phyloP scores from a whole-genome alignment of 64 coral and sea anemone species.

The Pocillopora verrucosa region DNA sequence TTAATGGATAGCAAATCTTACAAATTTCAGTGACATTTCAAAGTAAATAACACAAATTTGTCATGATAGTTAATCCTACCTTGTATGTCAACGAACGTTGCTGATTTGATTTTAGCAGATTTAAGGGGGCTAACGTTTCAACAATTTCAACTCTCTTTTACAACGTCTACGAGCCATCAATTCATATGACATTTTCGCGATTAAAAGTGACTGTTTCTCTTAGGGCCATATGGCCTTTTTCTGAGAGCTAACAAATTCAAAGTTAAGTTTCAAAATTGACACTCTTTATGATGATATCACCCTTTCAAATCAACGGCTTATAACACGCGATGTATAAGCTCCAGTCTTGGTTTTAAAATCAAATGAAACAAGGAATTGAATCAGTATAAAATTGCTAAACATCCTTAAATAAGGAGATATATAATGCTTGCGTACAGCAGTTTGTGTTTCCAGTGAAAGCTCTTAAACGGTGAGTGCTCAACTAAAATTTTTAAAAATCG shows the following conservation, averaged over 20 bases:
- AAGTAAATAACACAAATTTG: conserved; percentile 3
- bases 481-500: background rate
- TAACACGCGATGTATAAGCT: background rate
- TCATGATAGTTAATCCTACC: background rate
- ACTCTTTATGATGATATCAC: background rate
- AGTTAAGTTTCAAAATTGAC: background rate
- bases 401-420: too few species aligned
- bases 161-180: background rate
- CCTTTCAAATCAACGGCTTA: background rate
- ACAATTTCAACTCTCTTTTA: conserved; percentile 20
- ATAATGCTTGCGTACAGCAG: background rate
- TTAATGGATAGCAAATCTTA: background rate
- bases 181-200: background rate
- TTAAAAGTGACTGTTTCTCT: conserved; percentile 35
- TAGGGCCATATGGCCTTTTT: conserved; percentile 12
- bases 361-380: too few species aligned
- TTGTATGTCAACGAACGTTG: background rate
- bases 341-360: background rate
- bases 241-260: background rate
- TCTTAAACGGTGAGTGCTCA: background rate
- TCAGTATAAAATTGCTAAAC: too few species aligned
- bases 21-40: conserved; percentile 1
- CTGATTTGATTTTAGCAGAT: background rate
- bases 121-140: background rate
- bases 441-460: background rate